Conservation (phyloP, 2,113 vertebrate species). For the Clinocottus analis region DNA sequence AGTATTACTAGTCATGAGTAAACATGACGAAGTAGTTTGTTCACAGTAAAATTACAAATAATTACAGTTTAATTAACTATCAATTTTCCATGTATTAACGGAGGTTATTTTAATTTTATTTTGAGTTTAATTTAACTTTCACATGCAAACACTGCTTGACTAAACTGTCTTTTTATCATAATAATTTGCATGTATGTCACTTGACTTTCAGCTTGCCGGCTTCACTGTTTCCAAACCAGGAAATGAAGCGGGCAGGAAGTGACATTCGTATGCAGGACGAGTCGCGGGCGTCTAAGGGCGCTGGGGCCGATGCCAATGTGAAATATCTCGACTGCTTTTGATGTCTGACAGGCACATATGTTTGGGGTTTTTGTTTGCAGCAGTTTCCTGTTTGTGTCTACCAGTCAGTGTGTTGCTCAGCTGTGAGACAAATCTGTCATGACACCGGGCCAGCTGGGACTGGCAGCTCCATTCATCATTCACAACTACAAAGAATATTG, state of each 20-base stretch:
- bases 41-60: too few relatives aligned
- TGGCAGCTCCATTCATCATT: not conserved
- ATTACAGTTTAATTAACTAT: too few relatives aligned
- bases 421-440: conserved; percentile 37
- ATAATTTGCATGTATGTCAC: not conserved
- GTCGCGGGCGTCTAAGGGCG: not conserved
- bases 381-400: conserved; percentile 29
- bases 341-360: conserved; percentile 35
- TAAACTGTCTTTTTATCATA: conserved; percentile 12
- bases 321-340: conserved; percentile 14
- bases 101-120: too few relatives aligned
- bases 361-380: conserved; percentile 1
- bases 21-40: too few relatives aligned
- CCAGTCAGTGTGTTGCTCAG: conserved; percentile 16
- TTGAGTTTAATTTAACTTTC: too few relatives aligned
- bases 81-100: too few relatives aligned
- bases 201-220: not conserved
- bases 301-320: not conserved
- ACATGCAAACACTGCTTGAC: not conserved
- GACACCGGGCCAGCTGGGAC: conserved; percentile 5
- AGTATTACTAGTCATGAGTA: too few relatives aligned
- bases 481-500: conserved; percentile 7
- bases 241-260: not conserved
- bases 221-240: not conserved
- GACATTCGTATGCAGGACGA: not conserved